Percentiles rank a stretch among this genome's conserved stretches.
Conservation (phyloP, 2,888 invertebrate species). For the Yponomeuta sedellus region DNA sequence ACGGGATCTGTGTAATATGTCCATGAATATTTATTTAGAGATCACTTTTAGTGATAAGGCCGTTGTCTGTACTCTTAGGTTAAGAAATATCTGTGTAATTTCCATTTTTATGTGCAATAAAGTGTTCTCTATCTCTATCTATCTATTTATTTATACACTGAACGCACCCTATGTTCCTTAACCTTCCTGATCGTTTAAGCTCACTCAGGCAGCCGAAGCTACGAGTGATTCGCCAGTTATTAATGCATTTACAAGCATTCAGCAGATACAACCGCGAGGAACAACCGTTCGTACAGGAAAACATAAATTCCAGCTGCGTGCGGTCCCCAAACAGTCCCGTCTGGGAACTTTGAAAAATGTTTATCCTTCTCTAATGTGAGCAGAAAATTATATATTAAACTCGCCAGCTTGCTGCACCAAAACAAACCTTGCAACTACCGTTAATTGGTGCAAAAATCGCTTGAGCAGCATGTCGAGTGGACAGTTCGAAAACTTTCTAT, state of each 20-base stretch:
- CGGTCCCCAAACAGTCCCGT: not conserved
- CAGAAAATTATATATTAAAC: constrained; percentile 6
- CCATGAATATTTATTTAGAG: no score
- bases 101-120: no score
- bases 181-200: no score
- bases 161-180: no score
- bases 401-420: not conserved
- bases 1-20: no score
- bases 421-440: not conserved
- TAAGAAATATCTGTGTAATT: no score
- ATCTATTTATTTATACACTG: no score
- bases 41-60: no score
- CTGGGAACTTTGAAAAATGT: constrained; percentile 9
- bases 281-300: not conserved
- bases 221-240: no score
- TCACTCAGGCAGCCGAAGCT: no score
- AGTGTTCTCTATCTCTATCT: no score
- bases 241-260: not conserved
- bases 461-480: constrained; percentile 2
- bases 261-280: not conserved
- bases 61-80: no score
- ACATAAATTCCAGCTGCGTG: not conserved
- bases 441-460: not conserved
- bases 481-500: not conserved
- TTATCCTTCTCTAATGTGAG: constrained; percentile 9